Evolutionary conservation across 2,888 invertebrate species (phyloP).

Genomic region (Ophioninae sp.): DNA sequence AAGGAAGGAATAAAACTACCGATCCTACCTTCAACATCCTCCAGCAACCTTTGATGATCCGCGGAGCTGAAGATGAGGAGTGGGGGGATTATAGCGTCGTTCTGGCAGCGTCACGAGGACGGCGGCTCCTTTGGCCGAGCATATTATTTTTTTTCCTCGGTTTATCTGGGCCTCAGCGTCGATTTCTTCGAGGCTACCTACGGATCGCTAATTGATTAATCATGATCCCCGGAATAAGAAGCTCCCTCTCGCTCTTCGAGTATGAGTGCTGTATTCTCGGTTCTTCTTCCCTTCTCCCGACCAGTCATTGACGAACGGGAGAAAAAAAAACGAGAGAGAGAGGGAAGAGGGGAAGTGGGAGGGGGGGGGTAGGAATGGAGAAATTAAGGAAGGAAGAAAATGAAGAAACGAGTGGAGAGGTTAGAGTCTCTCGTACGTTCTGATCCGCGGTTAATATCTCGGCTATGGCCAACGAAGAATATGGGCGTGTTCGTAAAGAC

Average conservation of each 20-base stretch:
- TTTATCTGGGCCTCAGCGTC: slow-evolving; percentile 62
- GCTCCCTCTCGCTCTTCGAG: slow-evolving; percentile 21
- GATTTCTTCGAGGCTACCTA: slow-evolving; percentile 73
- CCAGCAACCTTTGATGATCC: slow-evolving; percentile 65
- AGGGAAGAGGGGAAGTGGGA: neutral
- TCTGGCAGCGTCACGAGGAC: slow-evolving; percentile 72
- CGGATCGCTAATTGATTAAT: slow-evolving; percentile 80
- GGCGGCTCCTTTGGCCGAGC: slow-evolving; percentile 75
- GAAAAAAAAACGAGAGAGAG: neutral
- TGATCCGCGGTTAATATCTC: slow-evolving; percentile 32
- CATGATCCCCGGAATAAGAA: slow-evolving; percentile 72
- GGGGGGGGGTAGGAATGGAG: slow-evolving; percentile 1
- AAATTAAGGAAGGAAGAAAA: slow-evolving; percentile 12
- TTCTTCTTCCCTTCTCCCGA: slow-evolving; percentile 29
- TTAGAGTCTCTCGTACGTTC: slow-evolving; percentile 31
- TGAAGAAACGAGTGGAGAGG: slow-evolving; percentile 34
- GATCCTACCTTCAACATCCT: slow-evolving; percentile 14
- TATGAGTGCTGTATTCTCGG: slow-evolving; percentile 3
- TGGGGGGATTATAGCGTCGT: slow-evolving; percentile 43
- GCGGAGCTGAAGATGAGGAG: slow-evolving; percentile 61
- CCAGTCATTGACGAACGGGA: slow-evolving; percentile 30
- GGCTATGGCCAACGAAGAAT: slow-evolving; percentile 24
- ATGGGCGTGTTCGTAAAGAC: slow-evolving; percentile 47
- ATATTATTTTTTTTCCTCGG: slow-evolving; percentile 71
- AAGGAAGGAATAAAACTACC: slow-evolving; percentile 17